phyloP scores from a whole-genome alignment of 2,888 invertebrate species.

The Ypsolopha sequella region DNA sequence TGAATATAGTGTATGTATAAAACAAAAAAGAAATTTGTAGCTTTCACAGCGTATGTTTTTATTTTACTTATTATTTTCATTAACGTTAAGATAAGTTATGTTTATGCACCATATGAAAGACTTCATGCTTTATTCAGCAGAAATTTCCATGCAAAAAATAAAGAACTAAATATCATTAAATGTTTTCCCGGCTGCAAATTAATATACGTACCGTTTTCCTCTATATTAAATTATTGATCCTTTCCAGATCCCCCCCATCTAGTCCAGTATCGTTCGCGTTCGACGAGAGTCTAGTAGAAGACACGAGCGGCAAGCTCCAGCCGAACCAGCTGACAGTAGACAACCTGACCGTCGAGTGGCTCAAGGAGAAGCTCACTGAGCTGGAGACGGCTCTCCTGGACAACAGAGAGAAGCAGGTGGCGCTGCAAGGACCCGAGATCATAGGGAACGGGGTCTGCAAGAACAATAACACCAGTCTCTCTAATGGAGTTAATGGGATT shows the following conservation, averaged over 20 bases:
- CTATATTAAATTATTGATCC: not conserved
- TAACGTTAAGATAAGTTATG: too few relatives aligned
- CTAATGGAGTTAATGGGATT: slow-evolving; percentile 69
- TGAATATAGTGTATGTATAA: too few relatives aligned
- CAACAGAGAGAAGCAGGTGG: slow-evolving; percentile 78
- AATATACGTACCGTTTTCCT: slow-evolving; percentile 1
- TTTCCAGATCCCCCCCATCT: slow-evolving; percentile 81
- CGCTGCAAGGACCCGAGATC: slow-evolving; percentile 66
- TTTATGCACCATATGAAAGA: too few relatives aligned
- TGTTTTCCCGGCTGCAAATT: too few relatives aligned
- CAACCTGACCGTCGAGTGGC: slow-evolving; percentile 91
- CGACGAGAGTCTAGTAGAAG: slow-evolving; percentile 89
- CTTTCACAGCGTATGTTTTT: too few relatives aligned
- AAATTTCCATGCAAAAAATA: too few relatives aligned
- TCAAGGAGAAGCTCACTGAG: slow-evolving; percentile 83
- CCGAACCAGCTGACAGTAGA: slow-evolving; percentile 93
- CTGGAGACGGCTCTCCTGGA: slow-evolving; percentile 84
- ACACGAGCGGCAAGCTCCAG: slow-evolving; percentile 87
- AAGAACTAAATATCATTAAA: too few relatives aligned
- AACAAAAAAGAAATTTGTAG: too few relatives aligned
- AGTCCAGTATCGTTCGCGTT: slow-evolving; percentile 86
- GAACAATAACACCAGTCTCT: slow-evolving; percentile 53
- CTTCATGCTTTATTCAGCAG: too few relatives aligned
- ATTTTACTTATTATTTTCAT: too few relatives aligned
- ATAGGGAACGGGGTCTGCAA: slow-evolving; percentile 63